Evolutionary conservation across 2,797 vertebrate genomes (phyloP).

Genomic region (Poecilia wingei): DNA sequence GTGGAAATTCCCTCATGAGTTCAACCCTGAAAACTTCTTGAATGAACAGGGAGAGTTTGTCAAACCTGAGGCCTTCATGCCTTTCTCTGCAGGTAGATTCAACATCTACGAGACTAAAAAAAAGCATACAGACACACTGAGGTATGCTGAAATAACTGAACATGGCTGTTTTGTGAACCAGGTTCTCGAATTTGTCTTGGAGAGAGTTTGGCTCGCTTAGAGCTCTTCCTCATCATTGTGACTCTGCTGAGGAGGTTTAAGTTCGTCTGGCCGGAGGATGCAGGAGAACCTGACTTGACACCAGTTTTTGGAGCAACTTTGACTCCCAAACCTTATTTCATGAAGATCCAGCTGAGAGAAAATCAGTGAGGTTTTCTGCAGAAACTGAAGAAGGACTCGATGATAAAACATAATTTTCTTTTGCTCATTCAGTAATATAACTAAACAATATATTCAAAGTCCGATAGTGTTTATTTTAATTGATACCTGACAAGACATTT

Average conservation of each 20-base stretch:
- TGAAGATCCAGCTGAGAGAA: constrained; percentile 52
- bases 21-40: constrained; percentile 72
- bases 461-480: neutral
- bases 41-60: constrained; percentile 38
- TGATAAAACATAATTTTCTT: neutral
- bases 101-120: neutral
- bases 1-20: constrained; percentile 65
- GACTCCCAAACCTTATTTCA: constrained; percentile 54
- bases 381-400: neutral
- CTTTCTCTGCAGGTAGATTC: constrained; percentile 66
- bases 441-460: neutral
- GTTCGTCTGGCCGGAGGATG: constrained; percentile 65
- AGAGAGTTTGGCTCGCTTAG: constrained; percentile 80
- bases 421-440: neutral
- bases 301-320: constrained; percentile 48
- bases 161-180: constrained; percentile 24
- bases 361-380: neutral
- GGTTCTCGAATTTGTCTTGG: constrained; percentile 77
- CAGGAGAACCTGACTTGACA: constrained; percentile 21
- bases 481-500: neutral
- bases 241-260: constrained; percentile 73
- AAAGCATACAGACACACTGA: neutral
- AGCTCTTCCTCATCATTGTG: constrained; percentile 77
- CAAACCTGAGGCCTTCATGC: constrained; percentile 49
- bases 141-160: neutral